Evolutionary conservation across 2,113 vertebrate species (phyloP).

Genomic region (Apteryx owenii): DNA sequence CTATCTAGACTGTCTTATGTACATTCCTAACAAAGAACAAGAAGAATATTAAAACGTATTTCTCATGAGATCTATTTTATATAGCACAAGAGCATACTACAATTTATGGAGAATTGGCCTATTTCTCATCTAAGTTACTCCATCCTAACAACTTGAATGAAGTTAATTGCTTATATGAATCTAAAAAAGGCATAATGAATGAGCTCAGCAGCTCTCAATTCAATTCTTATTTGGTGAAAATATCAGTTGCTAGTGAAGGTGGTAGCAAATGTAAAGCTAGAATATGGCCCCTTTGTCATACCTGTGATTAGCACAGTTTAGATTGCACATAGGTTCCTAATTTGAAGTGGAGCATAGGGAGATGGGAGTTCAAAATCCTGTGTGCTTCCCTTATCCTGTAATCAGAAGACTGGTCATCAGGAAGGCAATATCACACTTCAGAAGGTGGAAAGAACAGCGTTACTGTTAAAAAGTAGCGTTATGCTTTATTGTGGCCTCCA

Average conservation of each 20-base stretch:
- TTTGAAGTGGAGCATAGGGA: neutral
- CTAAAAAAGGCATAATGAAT: neutral
- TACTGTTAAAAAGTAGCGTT: neutral
- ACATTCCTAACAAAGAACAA: neutral
- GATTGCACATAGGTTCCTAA: neutral
- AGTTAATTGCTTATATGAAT: neutral
- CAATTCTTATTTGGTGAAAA: neutral
- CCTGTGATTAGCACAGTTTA: neutral
- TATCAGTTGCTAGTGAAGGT: neutral
- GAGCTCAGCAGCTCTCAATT: neutral
- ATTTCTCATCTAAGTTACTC: neutral
- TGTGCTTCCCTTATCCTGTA: neutral
- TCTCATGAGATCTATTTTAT: neutral
- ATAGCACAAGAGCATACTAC: neutral
- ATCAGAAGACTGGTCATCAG: neutral
- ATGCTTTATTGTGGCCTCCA: neutral
- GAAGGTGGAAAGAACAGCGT: neutral
- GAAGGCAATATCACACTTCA: neutral
- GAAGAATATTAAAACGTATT: neutral
- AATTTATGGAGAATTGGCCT: neutral
- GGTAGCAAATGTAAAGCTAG: neutral
- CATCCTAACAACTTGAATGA: neutral
- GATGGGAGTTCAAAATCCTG: neutral
- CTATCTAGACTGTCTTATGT: neutral
- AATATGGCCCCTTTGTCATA: neutral